A percentile compares a stretch with the other conserved stretches of the same genome.
Evolutionary conservation across 2,797 vertebrate genomes (phyloP).

Genomic region (Eulemur albifrons): DNA sequence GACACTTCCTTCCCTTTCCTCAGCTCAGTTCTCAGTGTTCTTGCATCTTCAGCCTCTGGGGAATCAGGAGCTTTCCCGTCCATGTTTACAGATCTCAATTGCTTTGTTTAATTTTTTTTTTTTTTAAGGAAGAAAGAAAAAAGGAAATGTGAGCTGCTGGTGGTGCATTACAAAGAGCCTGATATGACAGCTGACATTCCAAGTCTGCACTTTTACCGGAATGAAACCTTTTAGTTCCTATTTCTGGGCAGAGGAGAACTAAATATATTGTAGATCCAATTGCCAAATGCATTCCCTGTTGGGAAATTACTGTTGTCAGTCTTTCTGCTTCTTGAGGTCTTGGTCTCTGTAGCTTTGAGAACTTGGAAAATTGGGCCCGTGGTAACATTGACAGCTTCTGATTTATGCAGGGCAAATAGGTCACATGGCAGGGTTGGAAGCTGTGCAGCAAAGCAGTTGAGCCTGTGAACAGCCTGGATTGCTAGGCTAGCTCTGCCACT

Average conservation of each 20-base stretch:
- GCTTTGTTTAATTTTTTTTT: not conserved
- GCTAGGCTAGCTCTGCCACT: not conserved
- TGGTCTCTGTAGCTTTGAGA: constrained; percentile 25
- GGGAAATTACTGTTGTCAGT: not conserved
- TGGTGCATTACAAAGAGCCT: not conserved
- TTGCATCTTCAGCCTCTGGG: not conserved
- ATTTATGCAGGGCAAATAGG: not conserved
- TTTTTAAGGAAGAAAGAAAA: not conserved
- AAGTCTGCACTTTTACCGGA: not conserved
- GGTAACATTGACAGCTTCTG: not conserved
- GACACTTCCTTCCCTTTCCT: not conserved
- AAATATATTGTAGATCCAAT: constrained; percentile 28
- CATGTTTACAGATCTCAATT: not conserved
- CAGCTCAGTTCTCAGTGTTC: not conserved
- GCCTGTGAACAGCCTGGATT: not conserved
- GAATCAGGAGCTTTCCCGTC: not conserved
- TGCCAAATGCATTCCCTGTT: constrained; percentile 17
- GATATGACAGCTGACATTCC: not conserved
- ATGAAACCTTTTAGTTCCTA: constrained; percentile 42
- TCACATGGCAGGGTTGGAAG: not conserved
- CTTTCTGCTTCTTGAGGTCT: not conserved
- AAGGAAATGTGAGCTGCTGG: not conserved
- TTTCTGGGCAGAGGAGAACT: constrained; percentile 44
- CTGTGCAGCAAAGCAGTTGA: not conserved
- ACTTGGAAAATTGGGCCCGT: too few relatives aligned